A percentile compares a stretch with the other conserved stretches of the same genome.
These are phyloP conservation scores for Tryphoninae sp. DNA, from an alignment of 2,888 invertebrate genomes.

Conservation along the genomic window DNA sequence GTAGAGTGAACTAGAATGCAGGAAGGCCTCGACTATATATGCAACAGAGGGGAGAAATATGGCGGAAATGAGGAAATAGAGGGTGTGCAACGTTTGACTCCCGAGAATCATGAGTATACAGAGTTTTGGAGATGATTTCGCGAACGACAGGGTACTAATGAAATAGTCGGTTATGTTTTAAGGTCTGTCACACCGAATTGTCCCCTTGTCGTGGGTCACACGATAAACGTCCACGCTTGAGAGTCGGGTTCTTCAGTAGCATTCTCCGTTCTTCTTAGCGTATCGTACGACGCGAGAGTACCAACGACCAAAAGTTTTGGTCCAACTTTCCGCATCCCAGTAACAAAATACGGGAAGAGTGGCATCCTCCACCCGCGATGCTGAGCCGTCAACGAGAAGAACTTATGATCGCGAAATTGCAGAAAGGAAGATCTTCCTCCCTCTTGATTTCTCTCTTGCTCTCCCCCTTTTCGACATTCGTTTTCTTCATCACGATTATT, in stretches of 20 bases:
- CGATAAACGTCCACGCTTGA: conserved; percentile 3
- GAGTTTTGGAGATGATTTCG: conserved; percentile 44
- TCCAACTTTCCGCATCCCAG: conserved; percentile 60
- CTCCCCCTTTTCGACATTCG: background rate
- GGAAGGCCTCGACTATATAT: conserved; percentile 67
- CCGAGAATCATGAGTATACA: background rate
- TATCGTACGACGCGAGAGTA: background rate
- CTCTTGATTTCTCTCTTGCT: background rate
- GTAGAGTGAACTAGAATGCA: conserved; percentile 68
- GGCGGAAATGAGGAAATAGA: conserved; percentile 35
- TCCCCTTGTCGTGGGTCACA: conserved; percentile 62
- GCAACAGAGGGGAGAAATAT: conserved; percentile 45
- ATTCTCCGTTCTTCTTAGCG: conserved; percentile 15
- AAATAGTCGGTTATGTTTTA: conserved; percentile 74
- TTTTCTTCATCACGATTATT: background rate
- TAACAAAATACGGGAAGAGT: conserved; percentile 26
- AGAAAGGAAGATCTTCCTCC: conserved; percentile 24
- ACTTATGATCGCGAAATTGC: conserved; percentile 50
- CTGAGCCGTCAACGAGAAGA: conserved; percentile 25
- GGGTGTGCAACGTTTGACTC: conserved; percentile 39
- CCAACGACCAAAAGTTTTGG: conserved; percentile 64
- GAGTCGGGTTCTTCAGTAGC: conserved; percentile 3
- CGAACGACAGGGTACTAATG: conserved; percentile 72
- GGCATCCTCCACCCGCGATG: background rate
- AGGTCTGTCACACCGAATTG: conserved; percentile 67